phyloP scores from a whole-genome alignment of 1,140 invertebrate genomes.

The Drosophila lacteicornis region DNA sequence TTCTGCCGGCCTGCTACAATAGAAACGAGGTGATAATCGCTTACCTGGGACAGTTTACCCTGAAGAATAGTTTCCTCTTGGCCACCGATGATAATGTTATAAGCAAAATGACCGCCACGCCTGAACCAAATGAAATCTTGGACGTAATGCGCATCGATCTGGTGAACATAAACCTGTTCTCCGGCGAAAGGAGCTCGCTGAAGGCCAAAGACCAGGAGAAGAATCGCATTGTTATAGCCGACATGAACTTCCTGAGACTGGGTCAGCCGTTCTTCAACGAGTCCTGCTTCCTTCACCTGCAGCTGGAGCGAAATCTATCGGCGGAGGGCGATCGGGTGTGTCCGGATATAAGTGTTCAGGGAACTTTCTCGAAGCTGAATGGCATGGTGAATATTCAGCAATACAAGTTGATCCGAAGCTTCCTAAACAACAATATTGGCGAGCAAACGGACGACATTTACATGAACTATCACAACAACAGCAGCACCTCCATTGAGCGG shows the following conservation, averaged over 20 bases:
- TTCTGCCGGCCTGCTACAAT: constrained; percentile 94
- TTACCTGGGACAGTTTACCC: constrained; percentile 92
- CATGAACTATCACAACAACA: constrained; percentile 62
- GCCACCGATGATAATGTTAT: constrained; percentile 87
- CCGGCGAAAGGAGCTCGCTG: constrained; percentile 86
- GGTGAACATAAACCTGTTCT: constrained; percentile 93
- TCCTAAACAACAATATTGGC: constrained; percentile 96
- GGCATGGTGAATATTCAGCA: constrained; percentile 93
- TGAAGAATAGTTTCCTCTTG: constrained; percentile 91
- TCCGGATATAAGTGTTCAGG: constrained; percentile 94
- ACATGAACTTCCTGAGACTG: constrained; percentile 85
- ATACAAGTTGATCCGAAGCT: constrained; percentile 94
- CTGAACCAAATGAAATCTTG: constrained; percentile 86
- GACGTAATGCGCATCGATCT: constrained; percentile 92
- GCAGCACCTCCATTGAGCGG: constrained; percentile 63
- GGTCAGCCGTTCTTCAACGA: constrained; percentile 90
- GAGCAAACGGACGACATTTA: constrained; percentile 92
- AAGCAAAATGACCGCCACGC: constrained; percentile 83
- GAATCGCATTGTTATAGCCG: constrained; percentile 65
- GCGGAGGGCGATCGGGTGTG: constrained; percentile 86
- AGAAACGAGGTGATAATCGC: constrained; percentile 92
- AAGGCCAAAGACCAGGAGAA: constrained; percentile 50
- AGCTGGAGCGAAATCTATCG: constrained; percentile 94
- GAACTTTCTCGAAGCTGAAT: constrained; percentile 93
- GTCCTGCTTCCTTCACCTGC: constrained; percentile 91